Base-by-base conservation (phyloP, 2,113 vertebrate genomes). In the Periophthalmus modestus region DNA sequence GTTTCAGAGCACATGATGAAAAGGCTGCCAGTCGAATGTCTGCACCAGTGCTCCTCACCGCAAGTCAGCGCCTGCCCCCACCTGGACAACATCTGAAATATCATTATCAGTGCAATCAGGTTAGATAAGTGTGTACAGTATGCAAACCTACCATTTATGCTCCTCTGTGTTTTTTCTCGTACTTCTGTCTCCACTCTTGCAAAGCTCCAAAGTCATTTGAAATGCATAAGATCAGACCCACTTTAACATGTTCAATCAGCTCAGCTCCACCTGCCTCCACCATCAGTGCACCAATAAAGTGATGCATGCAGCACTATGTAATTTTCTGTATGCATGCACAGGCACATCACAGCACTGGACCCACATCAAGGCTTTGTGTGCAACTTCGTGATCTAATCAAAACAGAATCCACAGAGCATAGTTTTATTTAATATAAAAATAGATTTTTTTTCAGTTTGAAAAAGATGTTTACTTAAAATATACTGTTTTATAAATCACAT, bases 171-270 rank as follows among this genome's bases (percentile, higher is more conserved):
- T 72, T 77, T n/a, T 57, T 78, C 59, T 55, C 39, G 21, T 55
- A n/a, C 69, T 48, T 48, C 18, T 4, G 33, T 66, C 68, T 61
- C 7, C 47, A 28, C 23, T 46, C 19, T 62, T 13, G n/a, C 59
- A 39, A 66, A 73, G 61, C 66, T 15, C 23, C 59, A 39, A 66
- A 73, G 61, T 84, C 61, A 87, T 85, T 89, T 86, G 14, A 88
- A 85, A 91, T 88, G 78, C 85, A 84, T 87, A 66, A 72, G 48
- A 76, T 82, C 80, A 66, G 78, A 73, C 28, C 0, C 13, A 48
- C 68, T 73, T 78, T 75, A 46, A 62, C 66, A 63, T 33, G 59
- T 69, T 72, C 78, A 87, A 84, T 85, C 71, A 80, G 34, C 39
- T 39, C 18, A 39, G 50, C 46, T 59, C 36, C 73, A 79, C 76